Evolutionary conservation across 1,140 invertebrate genomes (phyloP), one percentile per base, ranked within the genome.

Genomic region (Solen grandis): DNA sequence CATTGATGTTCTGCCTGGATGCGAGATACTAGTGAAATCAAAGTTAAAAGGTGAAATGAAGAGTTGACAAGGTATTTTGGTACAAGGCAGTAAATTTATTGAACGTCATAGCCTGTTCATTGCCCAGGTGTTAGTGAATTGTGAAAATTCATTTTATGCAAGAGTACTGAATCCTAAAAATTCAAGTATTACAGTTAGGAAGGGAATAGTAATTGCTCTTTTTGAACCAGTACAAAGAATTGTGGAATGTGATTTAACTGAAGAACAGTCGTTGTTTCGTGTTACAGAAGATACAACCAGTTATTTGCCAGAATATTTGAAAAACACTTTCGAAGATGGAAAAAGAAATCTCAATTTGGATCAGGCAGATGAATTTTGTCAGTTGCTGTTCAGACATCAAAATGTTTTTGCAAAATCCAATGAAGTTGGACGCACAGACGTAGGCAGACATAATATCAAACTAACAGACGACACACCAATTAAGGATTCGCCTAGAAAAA

Each of bases 381-480:
- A 0, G 8, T 22, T 60, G 3, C 0, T 31, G 4, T 38, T 66
- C 31, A 27, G 16, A 65, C n/a, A 59, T 0, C 66, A 78, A 41
- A 27, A 59, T 52, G 78, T 66, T 0, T 60, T 73, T 66, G 27
- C 70, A 57, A 73, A 38, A n/a, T 50, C 68, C 36, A 46, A 60
- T 8, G 36, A 75, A 63, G 38, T 75, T 29, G 72, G 72, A 2
- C 35, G 22, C 1, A 75, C 72, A 1, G 35, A 27, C 35, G 5
- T 46, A 0, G 35, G 38, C 4, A 33, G 19, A 50, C 72, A 75
- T 50, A 75, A 63, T 50, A 63, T 75, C 2, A 63, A 4, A 0
- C 59, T 75, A 22, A 75, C 14, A 5, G 72, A 63, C 33, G 72
- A 75, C 5, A 75, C 25, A 33, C 59, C 72, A 59, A 63, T 75